Percentiles rank a stretch among this genome's conserved stretches.
These are phyloP conservation scores for Caenorhabditis auriculariae DNA, from an alignment of 2,888 invertebrate genomes.

Conservation along the genomic window DNA sequence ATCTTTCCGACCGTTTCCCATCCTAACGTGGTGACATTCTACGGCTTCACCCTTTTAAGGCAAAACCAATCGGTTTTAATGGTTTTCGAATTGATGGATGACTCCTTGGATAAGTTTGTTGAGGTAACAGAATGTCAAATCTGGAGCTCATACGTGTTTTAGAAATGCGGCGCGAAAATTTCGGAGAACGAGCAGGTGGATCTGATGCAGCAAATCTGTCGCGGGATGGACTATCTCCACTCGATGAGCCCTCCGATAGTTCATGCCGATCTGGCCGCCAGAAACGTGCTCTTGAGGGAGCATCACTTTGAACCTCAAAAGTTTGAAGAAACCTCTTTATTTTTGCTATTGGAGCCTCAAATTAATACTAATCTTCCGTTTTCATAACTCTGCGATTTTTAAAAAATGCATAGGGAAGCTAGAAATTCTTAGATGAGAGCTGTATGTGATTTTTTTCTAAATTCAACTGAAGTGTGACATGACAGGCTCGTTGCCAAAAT, in stretches of 20 bases:
- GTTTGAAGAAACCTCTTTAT: conserved; percentile 1
- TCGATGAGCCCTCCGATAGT: conserved; percentile 97
- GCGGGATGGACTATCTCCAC: conserved; percentile 89
- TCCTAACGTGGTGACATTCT: conserved; percentile 36
- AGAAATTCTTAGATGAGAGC: no score
- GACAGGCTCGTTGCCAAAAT: conserved; percentile 36
- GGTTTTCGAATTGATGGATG: conserved; percentile 36
- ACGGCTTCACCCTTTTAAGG: conserved; percentile 23
- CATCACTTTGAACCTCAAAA: conserved; percentile 32
- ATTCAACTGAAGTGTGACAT: no score
- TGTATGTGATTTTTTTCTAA: no score
- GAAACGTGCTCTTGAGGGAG: conserved; percentile 93
- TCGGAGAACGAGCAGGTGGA: conserved; percentile 30
- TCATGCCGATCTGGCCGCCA: conserved; percentile 94
- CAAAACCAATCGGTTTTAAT: conserved; percentile 8
- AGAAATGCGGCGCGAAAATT: conserved; percentile 14
- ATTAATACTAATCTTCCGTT: no score
- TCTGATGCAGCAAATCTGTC: conserved; percentile 37
- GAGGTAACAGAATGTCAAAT: conserved; percentile 3
- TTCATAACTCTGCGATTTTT: no score
- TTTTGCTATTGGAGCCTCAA: no score
- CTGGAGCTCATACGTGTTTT: neutral
- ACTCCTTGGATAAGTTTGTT: conserved; percentile 29
- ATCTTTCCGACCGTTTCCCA: conserved; percentile 26
- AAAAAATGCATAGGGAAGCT: no score